Evolutionary conservation across 2,113 vertebrate species (phyloP).

Genomic region (Porphyrio hochstetteri): DNA sequence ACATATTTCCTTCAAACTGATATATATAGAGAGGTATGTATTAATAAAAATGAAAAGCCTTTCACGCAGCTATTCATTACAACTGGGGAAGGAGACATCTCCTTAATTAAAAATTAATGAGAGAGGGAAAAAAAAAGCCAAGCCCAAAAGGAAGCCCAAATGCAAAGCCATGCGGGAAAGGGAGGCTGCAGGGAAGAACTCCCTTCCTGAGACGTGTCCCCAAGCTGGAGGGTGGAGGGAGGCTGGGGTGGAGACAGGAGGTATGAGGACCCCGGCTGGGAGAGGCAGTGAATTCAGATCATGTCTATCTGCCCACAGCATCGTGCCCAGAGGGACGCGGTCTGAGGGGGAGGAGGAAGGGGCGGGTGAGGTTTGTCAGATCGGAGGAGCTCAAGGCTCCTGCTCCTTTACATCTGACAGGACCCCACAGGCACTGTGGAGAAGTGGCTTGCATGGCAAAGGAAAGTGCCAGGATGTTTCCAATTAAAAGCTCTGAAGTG

Average conservation of each 20-base stretch:
- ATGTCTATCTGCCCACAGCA: constrained; percentile 56
- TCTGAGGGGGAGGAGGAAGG: constrained; percentile 45
- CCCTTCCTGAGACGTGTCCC: neutral
- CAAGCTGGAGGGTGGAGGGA: neutral
- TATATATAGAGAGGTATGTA: constrained; percentile 31
- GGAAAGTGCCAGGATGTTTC: constrained; percentile 43
- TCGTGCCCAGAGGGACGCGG: neutral
- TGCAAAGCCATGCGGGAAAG: constrained; percentile 33
- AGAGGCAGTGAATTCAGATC: constrained; percentile 49
- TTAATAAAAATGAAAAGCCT: constrained; percentile 64
- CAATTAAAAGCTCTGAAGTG: neutral
- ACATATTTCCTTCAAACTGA: constrained; percentile 25
- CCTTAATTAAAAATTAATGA: constrained; percentile 75
- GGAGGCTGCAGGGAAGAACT: constrained; percentile 39
- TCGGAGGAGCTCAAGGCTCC: neutral
- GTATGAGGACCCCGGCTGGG: neutral
- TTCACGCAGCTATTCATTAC: constrained; percentile 66
- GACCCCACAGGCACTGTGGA: constrained; percentile 30
- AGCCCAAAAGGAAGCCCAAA: neutral
- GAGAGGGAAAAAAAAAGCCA: neutral
- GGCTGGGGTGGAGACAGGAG: neutral
- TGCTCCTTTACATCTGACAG: constrained; percentile 45
- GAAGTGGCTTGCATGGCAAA: constrained; percentile 9
- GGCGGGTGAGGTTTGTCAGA: constrained; percentile 47
- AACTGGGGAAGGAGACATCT: constrained; percentile 39